Evolutionary conservation across 2,888 invertebrate genomes (phyloP), one percentile per base, ranked within the genome.

Genomic region (Cataglyphis livida): DNA sequence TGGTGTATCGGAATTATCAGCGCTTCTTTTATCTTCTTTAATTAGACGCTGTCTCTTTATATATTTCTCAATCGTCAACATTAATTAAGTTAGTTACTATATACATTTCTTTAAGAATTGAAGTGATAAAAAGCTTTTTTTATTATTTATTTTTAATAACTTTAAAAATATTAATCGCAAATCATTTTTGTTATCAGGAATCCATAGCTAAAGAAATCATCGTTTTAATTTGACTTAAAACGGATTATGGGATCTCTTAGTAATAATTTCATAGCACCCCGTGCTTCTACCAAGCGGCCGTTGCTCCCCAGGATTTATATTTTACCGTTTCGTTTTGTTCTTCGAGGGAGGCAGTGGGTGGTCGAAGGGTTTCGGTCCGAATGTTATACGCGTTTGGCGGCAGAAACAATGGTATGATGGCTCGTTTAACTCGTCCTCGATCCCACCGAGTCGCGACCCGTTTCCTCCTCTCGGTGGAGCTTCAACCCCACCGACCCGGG

Each of bases 341-440:
- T 54, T 44, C 21, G 51, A 48, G 65, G 12, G 9, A 51, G 28
- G 18, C 59, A 81, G 83, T 81, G 83, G 84, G 84, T 87, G 85
- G 86, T 79, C 82, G 38, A 57, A 75, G 54, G 44, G 32, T 59
- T 71, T 78, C 57, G 68, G 70, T 76, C 54, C 48, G 66, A 51
- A 70, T 12, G 85, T 89, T 79, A 88, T 87, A 88, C 88, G 91
- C 90, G 91, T 91, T 92, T 90, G 90, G 87, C 86, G 86, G 86
- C 90, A 90, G 92, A 92, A 92, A 90, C 90, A 88, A 87, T 76
- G 87, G 85, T 84, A 90, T 86, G 89, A 90, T 91, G 88, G 89
- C 86, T 86, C 88, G 85, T 91, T 92, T 92, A 92, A 90, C 91
- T 83, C 86, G 79, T 62, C 65, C 57, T 66, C 68, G 61, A 65